Base-by-base conservation (phyloP, 1,140 invertebrate species). In the Ctenoplectra terminalis region DNA sequence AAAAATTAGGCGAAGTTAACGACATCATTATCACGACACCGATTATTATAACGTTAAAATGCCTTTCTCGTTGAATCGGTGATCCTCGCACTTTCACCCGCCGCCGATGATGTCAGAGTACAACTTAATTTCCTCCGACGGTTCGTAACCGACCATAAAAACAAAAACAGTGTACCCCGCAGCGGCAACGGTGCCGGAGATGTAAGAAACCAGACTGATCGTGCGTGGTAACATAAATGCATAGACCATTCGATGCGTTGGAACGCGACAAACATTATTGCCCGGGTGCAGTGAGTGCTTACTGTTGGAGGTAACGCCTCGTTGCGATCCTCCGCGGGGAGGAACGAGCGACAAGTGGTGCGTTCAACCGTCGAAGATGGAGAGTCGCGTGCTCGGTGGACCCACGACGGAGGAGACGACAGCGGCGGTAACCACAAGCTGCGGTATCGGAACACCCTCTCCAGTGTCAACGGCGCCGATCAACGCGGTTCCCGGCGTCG, bases 401-500 rank as follows among this genome's bases (percentile, higher is more conserved):
- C 7, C 75, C 34, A 64, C 50, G 34, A 61, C 71, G 81, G 81
- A 84, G 31, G 85, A 84, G 34, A 71, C 84, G 48, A 54, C 69
- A 40, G 58, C 56, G 72, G 72, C 60, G 66, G 83, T 56, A 29
- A 81, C 90, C 79, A 84, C 88, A 79, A 76, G 89, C 61, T 87
- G 91, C 23, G 89, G 89, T 84, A 90, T 91, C 81, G 88, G 88
- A 72, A 92, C 92, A 79, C 90, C 92, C 48, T 93, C 92, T 60
- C 92, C 92, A 60, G 89, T 91, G 54, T 83, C 90, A 43, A 60
- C 84, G 54, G 26, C 82, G 50, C 70, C 87, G 64, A 79, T 67
- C 71, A 85, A 77, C 78, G 46, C 66, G 40, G 74, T 75, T 37
- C 40, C 81, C 61, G 61, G 34, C 43, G 72, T 29, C 69, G 58